phyloP scores from a whole-genome alignment of 2,113 vertebrate species.

The Megaptera novaeangliae region DNA sequence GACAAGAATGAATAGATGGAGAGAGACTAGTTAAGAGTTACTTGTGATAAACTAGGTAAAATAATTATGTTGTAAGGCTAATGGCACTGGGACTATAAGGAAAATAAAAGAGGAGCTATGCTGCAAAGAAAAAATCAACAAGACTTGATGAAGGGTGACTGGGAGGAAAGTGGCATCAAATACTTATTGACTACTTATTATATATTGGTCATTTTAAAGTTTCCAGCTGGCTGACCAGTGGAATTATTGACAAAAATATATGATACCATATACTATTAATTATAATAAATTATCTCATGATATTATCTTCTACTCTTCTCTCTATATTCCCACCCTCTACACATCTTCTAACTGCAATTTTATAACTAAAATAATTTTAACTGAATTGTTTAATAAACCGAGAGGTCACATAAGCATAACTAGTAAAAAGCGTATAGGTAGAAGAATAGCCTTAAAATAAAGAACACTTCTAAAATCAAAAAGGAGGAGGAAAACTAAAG shows the following conservation, averaged over 20 bases:
- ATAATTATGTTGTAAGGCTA: background rate
- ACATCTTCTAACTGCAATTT: background rate
- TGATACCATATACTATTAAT: background rate
- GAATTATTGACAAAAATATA: background rate
- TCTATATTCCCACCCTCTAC: background rate
- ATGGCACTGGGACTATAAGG: background rate
- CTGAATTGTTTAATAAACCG: background rate
- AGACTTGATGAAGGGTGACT: background rate
- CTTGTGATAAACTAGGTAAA: background rate
- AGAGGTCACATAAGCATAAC: background rate
- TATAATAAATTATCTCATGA: background rate
- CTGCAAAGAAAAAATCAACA: background rate
- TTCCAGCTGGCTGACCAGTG: background rate
- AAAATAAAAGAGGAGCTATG: background rate
- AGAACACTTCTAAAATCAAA: background rate
- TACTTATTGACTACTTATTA: background rate
- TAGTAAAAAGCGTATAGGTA: background rate
- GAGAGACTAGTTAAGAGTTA: background rate
- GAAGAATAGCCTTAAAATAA: background rate
- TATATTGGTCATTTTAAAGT: background rate
- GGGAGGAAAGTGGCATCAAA: background rate
- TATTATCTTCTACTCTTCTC: background rate
- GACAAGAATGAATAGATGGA: background rate
- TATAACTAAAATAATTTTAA: conserved; percentile 12
- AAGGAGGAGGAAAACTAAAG: background rate